Conservation (phyloP, 2,113 vertebrate genomes). For the Brachypteracias leptosomus region DNA sequence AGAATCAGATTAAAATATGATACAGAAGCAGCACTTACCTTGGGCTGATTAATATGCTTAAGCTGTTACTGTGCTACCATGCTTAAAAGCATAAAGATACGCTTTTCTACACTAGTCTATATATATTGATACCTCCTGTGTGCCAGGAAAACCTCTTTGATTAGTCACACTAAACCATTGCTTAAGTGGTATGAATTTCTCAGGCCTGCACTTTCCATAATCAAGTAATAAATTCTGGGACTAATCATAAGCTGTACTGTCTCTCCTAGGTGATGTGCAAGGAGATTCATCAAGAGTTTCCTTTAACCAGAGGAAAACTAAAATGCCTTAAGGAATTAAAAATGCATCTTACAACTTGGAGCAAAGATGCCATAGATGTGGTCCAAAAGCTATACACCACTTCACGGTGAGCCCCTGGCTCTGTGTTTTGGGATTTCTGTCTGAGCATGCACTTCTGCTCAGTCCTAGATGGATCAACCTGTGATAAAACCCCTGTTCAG, state of each 20-base stretch:
- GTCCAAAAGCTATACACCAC: neutral
- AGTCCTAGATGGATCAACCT: neutral
- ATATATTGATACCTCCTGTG: conserved; percentile 62
- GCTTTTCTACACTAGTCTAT: conserved; percentile 47
- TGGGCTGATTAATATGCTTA: conserved; percentile 71
- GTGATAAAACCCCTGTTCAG: neutral
- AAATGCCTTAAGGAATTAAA: neutral
- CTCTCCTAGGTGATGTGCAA: neutral
- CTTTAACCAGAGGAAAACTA: conserved; percentile 12
- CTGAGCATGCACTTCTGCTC: neutral
- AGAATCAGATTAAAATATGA: conserved; percentile 66
- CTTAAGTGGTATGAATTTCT: conserved; percentile 68
- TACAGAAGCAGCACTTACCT: conserved; percentile 63
- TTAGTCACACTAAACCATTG: conserved; percentile 67
- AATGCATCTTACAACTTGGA: neutral
- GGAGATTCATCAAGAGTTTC: conserved; percentile 24
- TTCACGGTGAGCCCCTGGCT: neutral
- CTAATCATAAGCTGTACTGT: conserved; percentile 33
- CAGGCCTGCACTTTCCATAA: conserved; percentile 63
- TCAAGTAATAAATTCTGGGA: conserved; percentile 70
- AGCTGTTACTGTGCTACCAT: conserved; percentile 33
- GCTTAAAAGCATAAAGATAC: conserved; percentile 68
- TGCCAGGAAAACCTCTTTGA: conserved; percentile 75
- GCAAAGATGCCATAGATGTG: neutral
- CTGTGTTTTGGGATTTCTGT: neutral